Evolutionary conservation across 2,113 vertebrate species (phyloP).

Genomic region (Phaethornis superciliosus): DNA sequence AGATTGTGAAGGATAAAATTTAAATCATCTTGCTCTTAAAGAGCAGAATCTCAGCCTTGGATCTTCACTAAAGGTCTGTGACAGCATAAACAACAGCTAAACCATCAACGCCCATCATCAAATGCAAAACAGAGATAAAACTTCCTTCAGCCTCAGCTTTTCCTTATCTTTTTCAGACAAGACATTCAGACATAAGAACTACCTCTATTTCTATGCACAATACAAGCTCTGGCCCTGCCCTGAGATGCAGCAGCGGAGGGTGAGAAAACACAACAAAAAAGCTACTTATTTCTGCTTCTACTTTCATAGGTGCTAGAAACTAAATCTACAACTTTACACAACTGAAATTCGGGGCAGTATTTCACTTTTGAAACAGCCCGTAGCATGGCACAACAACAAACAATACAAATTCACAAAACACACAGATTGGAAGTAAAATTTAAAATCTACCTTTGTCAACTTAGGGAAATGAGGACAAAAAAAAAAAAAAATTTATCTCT

Average conservation of each 20-base stretch:
- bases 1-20: not conserved
- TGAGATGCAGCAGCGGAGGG: not conserved
- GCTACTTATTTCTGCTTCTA: not conserved
- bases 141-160: not conserved
- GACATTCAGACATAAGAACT: not conserved
- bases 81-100: not conserved
- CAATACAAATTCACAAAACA: not conserved
- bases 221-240: not conserved
- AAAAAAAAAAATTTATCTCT: not conserved
- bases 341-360: not conserved
- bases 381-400: not conserved
- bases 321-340: not conserved
- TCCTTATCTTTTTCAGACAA: not conserved
- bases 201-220: not conserved
- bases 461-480: not conserved
- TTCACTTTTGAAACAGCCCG: not conserved
- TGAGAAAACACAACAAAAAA: not conserved
- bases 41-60: not conserved
- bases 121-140: not conserved
- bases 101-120: not conserved
- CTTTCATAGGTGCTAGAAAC: not conserved
- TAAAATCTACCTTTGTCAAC: not conserved
- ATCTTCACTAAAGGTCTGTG: not conserved
- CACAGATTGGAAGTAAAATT: accelerated
- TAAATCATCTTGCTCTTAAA: not conserved